phyloP scores from a whole-genome alignment of 2,113 vertebrate genomes.

The Thamnophis sirtalis region DNA sequence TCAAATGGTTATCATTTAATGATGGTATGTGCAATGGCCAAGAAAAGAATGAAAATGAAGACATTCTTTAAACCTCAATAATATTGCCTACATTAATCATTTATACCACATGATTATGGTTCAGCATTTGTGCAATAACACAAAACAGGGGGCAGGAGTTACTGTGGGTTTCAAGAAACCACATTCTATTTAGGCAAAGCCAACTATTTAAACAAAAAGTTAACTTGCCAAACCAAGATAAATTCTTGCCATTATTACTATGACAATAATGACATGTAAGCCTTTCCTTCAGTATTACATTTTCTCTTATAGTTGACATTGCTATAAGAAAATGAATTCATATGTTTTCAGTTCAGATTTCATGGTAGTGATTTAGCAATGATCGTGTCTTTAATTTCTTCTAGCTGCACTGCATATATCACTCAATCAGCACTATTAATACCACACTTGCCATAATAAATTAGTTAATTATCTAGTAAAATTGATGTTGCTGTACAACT shows the following conservation, averaged over 20 bases:
- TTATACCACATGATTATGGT: conserved; percentile 76
- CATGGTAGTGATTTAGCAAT: conserved; percentile 79
- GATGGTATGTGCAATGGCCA: conserved; percentile 54
- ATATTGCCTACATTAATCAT: conserved; percentile 81
- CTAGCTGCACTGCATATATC: conserved; percentile 74
- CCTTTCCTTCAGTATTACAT: conserved; percentile 71
- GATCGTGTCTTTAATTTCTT: conserved; percentile 84
- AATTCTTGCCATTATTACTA: conserved; percentile 85
- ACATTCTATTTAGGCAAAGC: conserved; percentile 84
- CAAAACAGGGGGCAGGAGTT: conserved; percentile 77
- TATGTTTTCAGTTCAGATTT: conserved; percentile 81
- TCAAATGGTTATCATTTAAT: conserved; percentile 55
- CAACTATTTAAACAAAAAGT: conserved; percentile 79
- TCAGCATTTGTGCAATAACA: conserved; percentile 79
- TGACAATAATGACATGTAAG: conserved; percentile 73
- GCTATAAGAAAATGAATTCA: conserved; percentile 83
- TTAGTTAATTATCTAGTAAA: conserved; percentile 72
- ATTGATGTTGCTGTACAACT: conserved; percentile 53
- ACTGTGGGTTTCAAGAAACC: conserved; percentile 81
- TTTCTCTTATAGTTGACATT: conserved; percentile 82
- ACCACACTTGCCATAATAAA: conserved; percentile 72
- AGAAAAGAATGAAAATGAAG: conserved; percentile 70
- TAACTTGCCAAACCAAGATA: conserved; percentile 89
- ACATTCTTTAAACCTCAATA: conserved; percentile 74
- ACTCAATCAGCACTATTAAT: conserved; percentile 75